Conservation (phyloP, 2,797 vertebrate species). For the Brachymystax lenok region DNA sequence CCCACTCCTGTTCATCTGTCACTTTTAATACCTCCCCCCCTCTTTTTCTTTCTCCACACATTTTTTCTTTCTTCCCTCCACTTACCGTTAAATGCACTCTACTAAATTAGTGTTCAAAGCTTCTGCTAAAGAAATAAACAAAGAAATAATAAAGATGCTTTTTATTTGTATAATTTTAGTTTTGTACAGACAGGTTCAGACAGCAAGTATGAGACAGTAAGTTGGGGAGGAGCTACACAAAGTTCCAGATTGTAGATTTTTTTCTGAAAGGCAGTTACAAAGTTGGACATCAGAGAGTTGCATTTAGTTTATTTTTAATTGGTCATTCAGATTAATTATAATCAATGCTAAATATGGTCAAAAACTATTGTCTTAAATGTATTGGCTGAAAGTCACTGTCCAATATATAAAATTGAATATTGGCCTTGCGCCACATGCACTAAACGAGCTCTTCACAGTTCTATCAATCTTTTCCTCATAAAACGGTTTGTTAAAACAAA, state of each 20-base stretch:
- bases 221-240: background rate
- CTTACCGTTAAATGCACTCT: conserved; percentile 22
- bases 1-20: conserved; percentile 98
- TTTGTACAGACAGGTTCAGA: background rate
- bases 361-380: background rate
- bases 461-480: conserved; percentile 12
- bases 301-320: background rate
- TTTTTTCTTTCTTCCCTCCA: conserved; percentile 36
- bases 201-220: background rate
- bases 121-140: conserved; percentile 36
- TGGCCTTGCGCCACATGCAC: background rate
- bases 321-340: background rate
- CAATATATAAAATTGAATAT: background rate
- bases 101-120: conserved; percentile 47
- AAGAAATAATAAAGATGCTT: background rate
- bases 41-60: conserved; percentile 34
- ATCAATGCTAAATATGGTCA: background rate
- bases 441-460: background rate
- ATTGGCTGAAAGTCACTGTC: background rate
- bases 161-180: background rate
- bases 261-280: background rate
- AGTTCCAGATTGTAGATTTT: background rate
- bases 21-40: conserved; percentile 91
- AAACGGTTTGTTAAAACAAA: background rate
- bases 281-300: background rate